Base-by-base conservation (phyloP, 2,888 invertebrate genomes). In the Sminthurinus aureus region DNA sequence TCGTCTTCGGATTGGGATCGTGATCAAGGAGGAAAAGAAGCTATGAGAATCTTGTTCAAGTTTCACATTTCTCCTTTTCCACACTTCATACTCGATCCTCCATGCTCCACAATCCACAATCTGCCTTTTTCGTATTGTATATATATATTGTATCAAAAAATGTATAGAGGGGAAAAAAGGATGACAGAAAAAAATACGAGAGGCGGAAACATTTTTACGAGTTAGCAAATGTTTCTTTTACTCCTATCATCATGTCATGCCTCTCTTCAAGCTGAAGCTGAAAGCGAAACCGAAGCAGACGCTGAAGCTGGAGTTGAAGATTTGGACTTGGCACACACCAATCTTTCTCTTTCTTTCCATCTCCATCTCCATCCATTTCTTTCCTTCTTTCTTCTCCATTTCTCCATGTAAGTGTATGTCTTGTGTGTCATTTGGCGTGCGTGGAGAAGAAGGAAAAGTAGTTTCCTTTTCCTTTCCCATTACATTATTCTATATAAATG, bases 131-230 rank as follows among this genome's bases (percentile, higher is more conserved):
- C 58, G 58, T 13, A 58, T 15, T 18, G 52, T n/a, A n/a, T n/a
- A n/a, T n/a, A n/a, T n/a, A n/a, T n/a, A n/a, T n/a, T n/a, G 18
- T 58, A 58, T 58, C 13, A 58, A 58, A 58, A 58, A 58, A 71
- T 24, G 9, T 71, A 8, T 71, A 24, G 24, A 22, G 15, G 15
- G 11, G 22, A 71, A 71, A 26, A 71, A 71, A 26, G 71, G 20
- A 67, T 67, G 20, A 71, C 13, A 71, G 71, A 71, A 71, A 69
- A 24, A 71, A 71, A 71, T 71, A 71, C 20, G 20, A 71, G 26
- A 71, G 26, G 71, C 71, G 71, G 71, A 71, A 71, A 24, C 71
- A 71, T 71, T 71, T 71, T 71, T 71, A 71, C 71, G 71, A 24
- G 71, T 24, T 71, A 71, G 71, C 71, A 71, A 71, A 26, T 71